Evolutionary conservation across 2,797 vertebrate species (phyloP).

Genomic region (Sebastes minor): DNA sequence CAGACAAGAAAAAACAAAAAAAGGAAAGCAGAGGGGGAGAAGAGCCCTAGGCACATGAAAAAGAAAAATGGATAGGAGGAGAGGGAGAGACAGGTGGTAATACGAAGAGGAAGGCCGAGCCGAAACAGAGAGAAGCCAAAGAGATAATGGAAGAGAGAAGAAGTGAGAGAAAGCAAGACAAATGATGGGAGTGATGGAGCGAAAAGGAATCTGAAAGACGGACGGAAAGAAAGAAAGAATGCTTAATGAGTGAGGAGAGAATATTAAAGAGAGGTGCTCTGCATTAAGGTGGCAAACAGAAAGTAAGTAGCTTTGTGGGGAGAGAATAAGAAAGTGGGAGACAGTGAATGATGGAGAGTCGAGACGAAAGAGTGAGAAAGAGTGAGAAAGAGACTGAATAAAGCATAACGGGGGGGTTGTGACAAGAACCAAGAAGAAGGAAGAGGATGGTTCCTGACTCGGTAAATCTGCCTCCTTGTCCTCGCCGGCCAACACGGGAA

Average conservation of each 20-base stretch:
- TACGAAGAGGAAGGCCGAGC: not conserved
- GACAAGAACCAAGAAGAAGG: constrained; percentile 9
- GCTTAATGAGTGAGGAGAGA: not conserved
- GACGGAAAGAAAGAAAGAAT: not conserved
- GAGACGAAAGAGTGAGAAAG: not conserved
- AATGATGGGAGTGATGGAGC: constrained; percentile 6
- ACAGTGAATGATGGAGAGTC: not conserved
- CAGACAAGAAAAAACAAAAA: not conserved
- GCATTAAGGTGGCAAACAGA: not conserved
- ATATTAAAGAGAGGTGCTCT: not conserved
- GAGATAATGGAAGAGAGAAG: constrained; percentile 1
- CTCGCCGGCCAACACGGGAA: constrained; percentile 35
- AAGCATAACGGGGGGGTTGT: not conserved
- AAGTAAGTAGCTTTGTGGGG: not conserved
- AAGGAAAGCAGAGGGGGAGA: not conserved
- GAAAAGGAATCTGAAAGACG: constrained; percentile 10
- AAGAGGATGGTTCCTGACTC: constrained; percentile 17
- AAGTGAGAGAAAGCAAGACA: not conserved
- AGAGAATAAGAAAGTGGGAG: not conserved
- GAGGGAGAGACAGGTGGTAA: not conserved
- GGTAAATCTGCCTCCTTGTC: constrained; percentile 17
- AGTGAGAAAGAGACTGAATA: not conserved
- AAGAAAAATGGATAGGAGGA: constrained; percentile 1
- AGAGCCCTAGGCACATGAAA: not conserved
- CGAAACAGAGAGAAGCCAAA: not conserved